A percentile compares a stretch with the other conserved stretches of the same genome.
Conservation (phyloP, 2,888 invertebrate species). For the Tyria jacobaeae region DNA sequence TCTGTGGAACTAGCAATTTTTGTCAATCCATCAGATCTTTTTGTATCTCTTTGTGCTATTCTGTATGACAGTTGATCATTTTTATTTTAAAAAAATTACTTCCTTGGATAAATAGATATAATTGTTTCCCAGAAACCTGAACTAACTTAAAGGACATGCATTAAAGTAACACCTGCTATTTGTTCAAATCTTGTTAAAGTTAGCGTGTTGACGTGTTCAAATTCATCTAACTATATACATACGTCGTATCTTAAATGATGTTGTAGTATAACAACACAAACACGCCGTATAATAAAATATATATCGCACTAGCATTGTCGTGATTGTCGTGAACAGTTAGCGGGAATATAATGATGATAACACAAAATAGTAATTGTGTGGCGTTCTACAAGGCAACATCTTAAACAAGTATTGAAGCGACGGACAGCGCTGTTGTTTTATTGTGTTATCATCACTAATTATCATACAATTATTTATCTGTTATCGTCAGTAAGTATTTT, state of each 20-base stretch:
- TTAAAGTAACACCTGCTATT: too few relatives aligned
- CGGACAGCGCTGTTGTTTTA: not conserved
- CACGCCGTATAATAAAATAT: not conserved
- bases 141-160: too few relatives aligned
- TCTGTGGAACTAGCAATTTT: too few relatives aligned
- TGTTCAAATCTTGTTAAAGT: too few relatives aligned
- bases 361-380: slow-evolving; percentile 5
- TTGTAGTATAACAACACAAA: not conserved
- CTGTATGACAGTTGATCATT: too few relatives aligned
- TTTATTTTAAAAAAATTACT: too few relatives aligned
- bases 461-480: not conserved
- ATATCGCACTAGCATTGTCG: not conserved
- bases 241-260: not conserved
- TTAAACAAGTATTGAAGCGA: not conserved
- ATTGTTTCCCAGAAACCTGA: too few relatives aligned
- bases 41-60: too few relatives aligned
- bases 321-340: not conserved
- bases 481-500: slow-evolving; percentile 4
- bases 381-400: slow-evolving; percentile 12
- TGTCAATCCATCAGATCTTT: too few relatives aligned
- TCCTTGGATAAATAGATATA: too few relatives aligned
- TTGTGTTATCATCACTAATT: not conserved
- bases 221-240: too few relatives aligned
- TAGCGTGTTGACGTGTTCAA: too few relatives aligned
- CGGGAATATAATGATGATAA: slow-evolving; percentile 5